These are phyloP conservation scores for Zaprionus inermis DNA, from an alignment of 1,140 invertebrate genomes.

Conservation along the genomic window DNA sequence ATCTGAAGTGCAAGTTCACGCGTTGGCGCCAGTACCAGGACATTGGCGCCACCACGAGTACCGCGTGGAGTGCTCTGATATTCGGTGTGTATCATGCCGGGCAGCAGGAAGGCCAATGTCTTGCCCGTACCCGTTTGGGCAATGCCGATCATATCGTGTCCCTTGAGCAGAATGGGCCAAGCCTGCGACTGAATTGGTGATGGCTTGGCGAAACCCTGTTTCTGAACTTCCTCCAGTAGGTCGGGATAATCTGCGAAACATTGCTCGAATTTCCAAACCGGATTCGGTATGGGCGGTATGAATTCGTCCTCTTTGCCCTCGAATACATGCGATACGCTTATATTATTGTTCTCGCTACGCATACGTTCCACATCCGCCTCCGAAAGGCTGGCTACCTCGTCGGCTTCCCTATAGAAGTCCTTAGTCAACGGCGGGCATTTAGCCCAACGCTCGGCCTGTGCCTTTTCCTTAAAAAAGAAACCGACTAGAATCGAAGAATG, in stretches of 20 bases:
- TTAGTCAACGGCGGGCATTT: conserved; percentile 89
- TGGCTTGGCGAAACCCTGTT: conserved; percentile 90
- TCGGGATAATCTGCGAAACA: conserved; percentile 93
- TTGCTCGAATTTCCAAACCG: conserved; percentile 92
- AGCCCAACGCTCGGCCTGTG: conserved; percentile 86
- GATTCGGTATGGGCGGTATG: conserved; percentile 89
- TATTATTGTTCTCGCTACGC: conserved; percentile 89
- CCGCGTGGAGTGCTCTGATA: conserved; percentile 88
- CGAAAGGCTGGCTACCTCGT: conserved; percentile 88
- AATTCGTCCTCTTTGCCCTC: conserved; percentile 83
- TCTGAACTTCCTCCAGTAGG: conserved; percentile 91
- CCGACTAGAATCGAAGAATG: not conserved
- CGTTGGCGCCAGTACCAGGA: conserved; percentile 94
- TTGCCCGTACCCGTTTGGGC: conserved; percentile 96
- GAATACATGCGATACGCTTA: conserved; percentile 86
- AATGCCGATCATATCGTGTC: conserved; percentile 95
- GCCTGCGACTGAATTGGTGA: conserved; percentile 96
- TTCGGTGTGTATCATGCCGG: conserved; percentile 95
- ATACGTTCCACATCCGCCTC: conserved; percentile 87
- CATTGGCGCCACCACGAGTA: conserved; percentile 91
- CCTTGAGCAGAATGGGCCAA: conserved; percentile 94
- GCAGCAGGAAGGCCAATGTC: conserved; percentile 95
- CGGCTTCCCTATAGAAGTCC: conserved; percentile 93
- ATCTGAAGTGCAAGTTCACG: conserved; percentile 96
- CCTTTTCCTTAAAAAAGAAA: conserved; percentile 84